phyloP scores from a whole-genome alignment of 2,888 invertebrate species.

The Trilocha varians region DNA sequence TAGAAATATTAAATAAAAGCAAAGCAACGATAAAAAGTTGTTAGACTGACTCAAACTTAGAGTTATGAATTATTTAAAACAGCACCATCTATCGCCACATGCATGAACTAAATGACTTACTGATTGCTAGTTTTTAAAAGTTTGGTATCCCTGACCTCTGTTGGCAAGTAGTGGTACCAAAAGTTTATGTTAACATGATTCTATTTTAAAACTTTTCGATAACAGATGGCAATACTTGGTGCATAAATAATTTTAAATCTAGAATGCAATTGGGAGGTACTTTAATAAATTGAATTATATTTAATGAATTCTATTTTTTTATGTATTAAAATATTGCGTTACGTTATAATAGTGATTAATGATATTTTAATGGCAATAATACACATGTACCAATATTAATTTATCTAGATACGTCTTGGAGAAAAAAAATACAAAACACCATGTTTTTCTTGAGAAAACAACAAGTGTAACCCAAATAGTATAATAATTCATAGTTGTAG shows the following conservation, averaged over 20 bases:
- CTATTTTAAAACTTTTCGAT: slow-evolving; percentile 14
- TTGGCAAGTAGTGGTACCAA: slow-evolving; percentile 37
- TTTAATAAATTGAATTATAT: too few relatives aligned
- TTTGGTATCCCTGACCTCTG: slow-evolving; percentile 48
- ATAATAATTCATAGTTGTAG: not conserved
- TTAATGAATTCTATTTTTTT: too few relatives aligned
- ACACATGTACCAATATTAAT: not conserved
- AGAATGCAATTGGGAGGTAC: too few relatives aligned
- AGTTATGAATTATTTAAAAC: slow-evolving; percentile 5
- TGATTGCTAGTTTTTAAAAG: slow-evolving; percentile 35
- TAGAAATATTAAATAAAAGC: too few relatives aligned
- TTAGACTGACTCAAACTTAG: not conserved
- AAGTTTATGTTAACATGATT: not conserved
- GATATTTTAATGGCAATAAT: too few relatives aligned
- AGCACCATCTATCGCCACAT: slow-evolving; percentile 51
- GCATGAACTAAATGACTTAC: slow-evolving; percentile 41
- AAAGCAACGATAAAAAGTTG: too few relatives aligned
- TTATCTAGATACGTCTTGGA: not conserved
- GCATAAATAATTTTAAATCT: not conserved
- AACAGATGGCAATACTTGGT: slow-evolving; percentile 45
- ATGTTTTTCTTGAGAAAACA: not conserved
- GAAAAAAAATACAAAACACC: not conserved
- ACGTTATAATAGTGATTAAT: too few relatives aligned
- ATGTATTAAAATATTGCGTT: too few relatives aligned
- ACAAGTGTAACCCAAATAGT: slow-evolving; percentile 8